A percentile compares a stretch with the other conserved stretches of the same genome.
These are phyloP conservation scores for Pontoporia blainvillei DNA, from an alignment of 2,113 vertebrate genomes.

Conservation along the genomic window DNA sequence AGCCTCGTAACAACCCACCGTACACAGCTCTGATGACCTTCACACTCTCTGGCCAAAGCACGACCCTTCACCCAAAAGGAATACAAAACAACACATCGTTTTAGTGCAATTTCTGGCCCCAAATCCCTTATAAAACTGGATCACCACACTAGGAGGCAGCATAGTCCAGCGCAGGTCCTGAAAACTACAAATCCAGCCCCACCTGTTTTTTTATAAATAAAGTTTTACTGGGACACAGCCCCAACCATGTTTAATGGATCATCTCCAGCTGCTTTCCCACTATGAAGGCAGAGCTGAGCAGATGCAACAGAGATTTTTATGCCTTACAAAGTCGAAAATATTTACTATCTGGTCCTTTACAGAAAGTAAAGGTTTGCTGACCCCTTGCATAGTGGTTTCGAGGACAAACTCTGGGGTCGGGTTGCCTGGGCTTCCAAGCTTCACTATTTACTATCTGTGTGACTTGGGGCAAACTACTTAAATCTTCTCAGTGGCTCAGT, in stretches of 20 bases:
- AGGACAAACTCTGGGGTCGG: neutral
- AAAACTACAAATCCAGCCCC: neutral
- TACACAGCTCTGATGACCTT: neutral
- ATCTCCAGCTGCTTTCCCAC: neutral
- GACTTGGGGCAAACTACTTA: neutral
- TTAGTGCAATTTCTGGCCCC: neutral
- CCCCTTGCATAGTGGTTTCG: no score
- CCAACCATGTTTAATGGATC: no score
- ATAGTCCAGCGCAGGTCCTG: neutral
- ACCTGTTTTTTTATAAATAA: neutral
- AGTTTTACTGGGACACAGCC: neutral
- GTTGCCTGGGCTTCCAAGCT: neutral
- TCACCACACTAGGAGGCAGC: neutral
- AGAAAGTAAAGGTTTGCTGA: neutral
- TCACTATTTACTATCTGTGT: neutral
- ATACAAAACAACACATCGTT: neutral
- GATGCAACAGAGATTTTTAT: neutral
- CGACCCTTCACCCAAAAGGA: neutral
- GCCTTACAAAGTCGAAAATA: neutral
- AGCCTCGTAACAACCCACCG: neutral
- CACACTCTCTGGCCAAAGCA: neutral
- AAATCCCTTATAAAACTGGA: neutral
- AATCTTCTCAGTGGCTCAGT: neutral
- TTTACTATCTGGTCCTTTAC: neutral
- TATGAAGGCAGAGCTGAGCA: neutral